phyloP scores from a whole-genome alignment of 2,888 invertebrate species.

The Beris chalybata region DNA sequence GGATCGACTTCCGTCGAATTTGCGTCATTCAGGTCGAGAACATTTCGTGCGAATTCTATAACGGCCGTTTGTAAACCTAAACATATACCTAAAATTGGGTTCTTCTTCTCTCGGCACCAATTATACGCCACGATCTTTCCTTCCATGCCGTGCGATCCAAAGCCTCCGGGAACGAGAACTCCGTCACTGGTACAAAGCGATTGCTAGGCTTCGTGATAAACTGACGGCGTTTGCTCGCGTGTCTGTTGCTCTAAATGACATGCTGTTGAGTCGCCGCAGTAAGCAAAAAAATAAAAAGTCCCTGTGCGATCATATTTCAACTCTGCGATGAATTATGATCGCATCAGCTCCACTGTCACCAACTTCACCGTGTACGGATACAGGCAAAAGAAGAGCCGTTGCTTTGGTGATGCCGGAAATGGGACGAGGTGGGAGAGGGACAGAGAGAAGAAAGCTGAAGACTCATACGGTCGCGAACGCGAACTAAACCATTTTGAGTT shows the following conservation, averaged over 20 bases:
- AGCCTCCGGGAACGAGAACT: conserved; percentile 95
- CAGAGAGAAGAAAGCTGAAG: no score
- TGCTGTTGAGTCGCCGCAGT: no score
- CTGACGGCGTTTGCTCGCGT: conserved; percentile 73
- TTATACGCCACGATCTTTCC: conserved; percentile 93
- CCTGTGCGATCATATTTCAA: no score
- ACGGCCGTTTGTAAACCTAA: conserved; percentile 97
- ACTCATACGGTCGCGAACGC: no score
- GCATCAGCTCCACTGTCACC: no score
- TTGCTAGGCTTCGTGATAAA: conserved; percentile 93
- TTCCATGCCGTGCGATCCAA: conserved; percentile 93
- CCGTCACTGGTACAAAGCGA: conserved; percentile 86
- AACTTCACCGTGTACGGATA: no score
- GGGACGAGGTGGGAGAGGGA: no score
- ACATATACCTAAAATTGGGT: conserved; percentile 94
- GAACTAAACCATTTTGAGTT: no score
- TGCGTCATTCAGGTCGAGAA: conserved; percentile 73
- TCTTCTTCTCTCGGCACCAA: conserved; percentile 88
- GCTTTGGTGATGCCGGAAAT: no score
- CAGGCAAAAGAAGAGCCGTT: no score
- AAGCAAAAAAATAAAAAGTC: no score
- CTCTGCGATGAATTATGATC: no score
- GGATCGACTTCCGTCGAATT: conserved; percentile 85
- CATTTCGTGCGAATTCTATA: conserved; percentile 91
- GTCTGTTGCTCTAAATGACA: conserved; percentile 80